Evolutionary conservation across 2,797 vertebrate species (phyloP).

Genomic region (Poeciliopsis paucimaculata): DNA sequence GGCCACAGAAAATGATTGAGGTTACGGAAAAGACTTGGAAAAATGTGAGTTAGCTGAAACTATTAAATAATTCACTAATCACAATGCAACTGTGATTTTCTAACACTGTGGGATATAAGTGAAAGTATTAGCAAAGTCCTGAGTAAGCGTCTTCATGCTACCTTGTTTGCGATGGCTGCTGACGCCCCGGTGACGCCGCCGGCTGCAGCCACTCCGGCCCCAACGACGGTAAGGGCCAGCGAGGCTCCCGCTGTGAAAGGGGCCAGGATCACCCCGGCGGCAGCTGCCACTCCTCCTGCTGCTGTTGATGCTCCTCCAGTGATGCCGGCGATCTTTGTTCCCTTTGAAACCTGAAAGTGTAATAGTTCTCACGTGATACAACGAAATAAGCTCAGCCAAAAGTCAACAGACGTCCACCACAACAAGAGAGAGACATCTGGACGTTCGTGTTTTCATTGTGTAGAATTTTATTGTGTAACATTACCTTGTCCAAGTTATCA

Average conservation of each 20-base stretch:
- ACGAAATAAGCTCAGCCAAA: background rate
- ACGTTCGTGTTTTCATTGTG: background rate
- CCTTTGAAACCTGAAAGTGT: conserved; percentile 31
- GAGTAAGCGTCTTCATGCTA: conserved; percentile 1
- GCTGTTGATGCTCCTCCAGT: conserved; percentile 45
- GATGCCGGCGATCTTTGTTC: conserved; percentile 56
- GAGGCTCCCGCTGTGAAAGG: conserved; percentile 53
- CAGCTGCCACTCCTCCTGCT: conserved; percentile 43
- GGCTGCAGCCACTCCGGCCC: conserved; percentile 43
- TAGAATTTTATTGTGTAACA: too few relatives aligned
- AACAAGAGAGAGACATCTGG: background rate
- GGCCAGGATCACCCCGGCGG: conserved; percentile 51
- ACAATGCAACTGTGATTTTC: background rate
- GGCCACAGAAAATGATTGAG: too few relatives aligned
- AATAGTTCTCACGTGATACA: background rate
- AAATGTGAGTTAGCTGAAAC: background rate
- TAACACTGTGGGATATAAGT: background rate
- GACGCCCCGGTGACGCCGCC: conserved; percentile 62
- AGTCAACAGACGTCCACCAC: background rate
- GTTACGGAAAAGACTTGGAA: too few relatives aligned
- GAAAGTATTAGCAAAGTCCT: background rate
- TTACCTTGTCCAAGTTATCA: conserved; percentile 49
- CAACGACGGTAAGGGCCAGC: conserved; percentile 35
- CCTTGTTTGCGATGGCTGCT: conserved; percentile 58
- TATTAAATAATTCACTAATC: background rate